Evolutionary conservation across 2,888 invertebrate genomes (phyloP).

Genomic region (Melieria picta): DNA sequence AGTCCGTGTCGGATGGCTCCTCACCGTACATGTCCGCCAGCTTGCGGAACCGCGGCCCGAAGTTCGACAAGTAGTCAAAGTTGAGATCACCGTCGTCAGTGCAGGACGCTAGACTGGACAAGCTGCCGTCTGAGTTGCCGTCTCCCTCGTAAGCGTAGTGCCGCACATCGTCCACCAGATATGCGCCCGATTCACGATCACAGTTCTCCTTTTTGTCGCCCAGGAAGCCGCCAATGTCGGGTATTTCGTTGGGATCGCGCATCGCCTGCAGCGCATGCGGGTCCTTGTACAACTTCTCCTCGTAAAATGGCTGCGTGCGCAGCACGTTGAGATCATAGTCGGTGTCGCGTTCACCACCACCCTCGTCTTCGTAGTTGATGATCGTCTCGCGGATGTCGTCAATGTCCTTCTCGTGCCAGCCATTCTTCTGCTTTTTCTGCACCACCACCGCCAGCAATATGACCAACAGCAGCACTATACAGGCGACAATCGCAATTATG

Average conservation of each 20-base stretch:
- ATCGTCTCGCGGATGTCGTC: conserved; percentile 98
- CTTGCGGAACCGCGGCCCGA: conserved; percentile 95
- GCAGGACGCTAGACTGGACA: conserved; percentile 92
- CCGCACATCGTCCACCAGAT: conserved; percentile 94
- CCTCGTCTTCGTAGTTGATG: conserved; percentile 97
- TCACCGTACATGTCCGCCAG: conserved; percentile 96
- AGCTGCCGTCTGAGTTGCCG: conserved; percentile 90
- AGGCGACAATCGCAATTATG: conserved; percentile 89
- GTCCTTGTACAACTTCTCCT: conserved; percentile 66
- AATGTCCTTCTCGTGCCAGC: conserved; percentile 88
- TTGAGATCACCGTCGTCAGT: conserved; percentile 93
- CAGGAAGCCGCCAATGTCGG: conserved; percentile 90
- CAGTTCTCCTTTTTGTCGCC: conserved; percentile 89
- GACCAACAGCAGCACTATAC: conserved; percentile 80
- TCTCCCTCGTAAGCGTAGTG: conserved; percentile 99
- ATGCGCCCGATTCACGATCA: conserved; percentile 90
- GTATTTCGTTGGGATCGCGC: conserved; percentile 70
- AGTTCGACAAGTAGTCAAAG: conserved; percentile 93
- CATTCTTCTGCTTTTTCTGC: conserved; percentile 86
- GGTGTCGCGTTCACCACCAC: conserved; percentile 97
- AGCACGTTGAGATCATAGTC: conserved; percentile 66
- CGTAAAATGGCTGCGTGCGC: conserved; percentile 65
- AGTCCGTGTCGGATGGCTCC: conserved; percentile 83
- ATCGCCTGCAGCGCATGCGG: conserved; percentile 57
- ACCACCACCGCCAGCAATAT: conserved; percentile 90